Conservation (phyloP, 2,888 invertebrate species). For the Halictus ligatus region DNA sequence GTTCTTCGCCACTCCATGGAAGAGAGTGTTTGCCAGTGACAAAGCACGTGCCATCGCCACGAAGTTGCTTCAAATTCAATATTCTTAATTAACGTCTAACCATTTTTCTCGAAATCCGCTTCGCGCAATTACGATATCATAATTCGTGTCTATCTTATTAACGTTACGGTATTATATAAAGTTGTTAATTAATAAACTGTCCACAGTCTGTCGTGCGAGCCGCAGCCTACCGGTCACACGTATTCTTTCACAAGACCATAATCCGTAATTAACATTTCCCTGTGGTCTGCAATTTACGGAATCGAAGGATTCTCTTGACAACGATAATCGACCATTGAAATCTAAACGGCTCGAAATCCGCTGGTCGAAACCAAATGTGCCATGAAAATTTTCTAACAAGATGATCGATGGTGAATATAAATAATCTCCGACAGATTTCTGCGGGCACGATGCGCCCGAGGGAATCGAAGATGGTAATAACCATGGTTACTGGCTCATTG, state of each 20-base stretch:
- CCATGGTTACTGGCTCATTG: conserved; percentile 42
- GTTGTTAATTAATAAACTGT: conserved; percentile 7
- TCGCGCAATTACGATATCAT: neutral
- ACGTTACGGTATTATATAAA: neutral
- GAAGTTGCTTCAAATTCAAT: neutral
- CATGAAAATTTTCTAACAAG: conserved; percentile 13
- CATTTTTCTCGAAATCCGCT: neutral
- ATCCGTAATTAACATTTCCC: conserved; percentile 14
- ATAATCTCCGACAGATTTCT: conserved; percentile 31
- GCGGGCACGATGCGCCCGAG: conserved; percentile 18
- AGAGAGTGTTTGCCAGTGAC: neutral
- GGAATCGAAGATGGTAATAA: conserved; percentile 47
- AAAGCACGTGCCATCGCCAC: neutral
- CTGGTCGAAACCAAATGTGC: conserved; percentile 17
- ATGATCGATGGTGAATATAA: conserved; percentile 46
- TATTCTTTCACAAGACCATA: neutral
- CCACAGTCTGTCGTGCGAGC: neutral
- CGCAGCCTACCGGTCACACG: neutral
- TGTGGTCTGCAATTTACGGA: neutral
- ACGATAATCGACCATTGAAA: neutral
- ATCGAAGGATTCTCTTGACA: neutral
- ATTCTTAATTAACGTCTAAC: neutral
- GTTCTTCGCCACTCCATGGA: neutral
- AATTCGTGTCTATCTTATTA: neutral
- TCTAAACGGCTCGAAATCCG: neutral